A percentile compares a stretch with the other conserved stretches of the same genome.
Evolutionary conservation across 2,797 vertebrate genomes (phyloP).

Genomic region (Eupleurogrammus muticus): DNA sequence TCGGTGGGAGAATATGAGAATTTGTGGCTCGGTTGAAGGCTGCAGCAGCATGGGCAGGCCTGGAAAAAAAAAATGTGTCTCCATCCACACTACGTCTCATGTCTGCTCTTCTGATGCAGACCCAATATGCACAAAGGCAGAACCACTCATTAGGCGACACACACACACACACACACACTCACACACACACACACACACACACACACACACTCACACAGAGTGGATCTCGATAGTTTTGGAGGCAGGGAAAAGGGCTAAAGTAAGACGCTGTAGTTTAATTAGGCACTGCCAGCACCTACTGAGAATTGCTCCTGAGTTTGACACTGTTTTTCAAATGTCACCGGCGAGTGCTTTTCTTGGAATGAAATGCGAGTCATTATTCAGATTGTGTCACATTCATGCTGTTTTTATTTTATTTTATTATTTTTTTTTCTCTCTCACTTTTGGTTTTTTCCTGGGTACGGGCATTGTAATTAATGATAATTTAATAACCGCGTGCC

Average conservation of each 20-base stretch:
- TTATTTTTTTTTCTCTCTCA: conserved; percentile 12
- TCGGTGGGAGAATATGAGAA: conserved; percentile 51
- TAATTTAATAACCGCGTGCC: conserved; percentile 62
- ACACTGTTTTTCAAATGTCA: conserved; percentile 83
- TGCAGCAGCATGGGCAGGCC: conserved; percentile 54
- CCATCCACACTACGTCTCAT: conserved; percentile 36
- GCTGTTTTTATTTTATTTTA: too few species aligned
- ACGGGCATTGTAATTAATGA: conserved; percentile 56
- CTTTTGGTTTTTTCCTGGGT: conserved; percentile 36
- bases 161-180: conserved; percentile 3
- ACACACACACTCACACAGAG: conserved; percentile 23
- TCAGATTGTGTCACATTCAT: conserved; percentile 61
- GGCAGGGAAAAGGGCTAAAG: conserved; percentile 34
- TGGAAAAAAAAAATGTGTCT: conserved; percentile 56
- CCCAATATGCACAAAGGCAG: conserved; percentile 31
- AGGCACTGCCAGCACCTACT: conserved; percentile 68
- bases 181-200: conserved; percentile 1
- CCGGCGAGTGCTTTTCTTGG: conserved; percentile 63
- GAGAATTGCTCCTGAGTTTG: conserved; percentile 77
- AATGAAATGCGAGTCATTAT: conserved; percentile 73
- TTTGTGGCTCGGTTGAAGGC: conserved; percentile 57
- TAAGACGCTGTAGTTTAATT: conserved; percentile 77
- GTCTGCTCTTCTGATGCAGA: conserved; percentile 36
- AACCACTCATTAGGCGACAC: conserved; percentile 27
- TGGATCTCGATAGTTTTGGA: conserved; percentile 48